Evolutionary conservation across 2,888 invertebrate genomes (phyloP).

Genomic region (Epistrophe grossulariae): DNA sequence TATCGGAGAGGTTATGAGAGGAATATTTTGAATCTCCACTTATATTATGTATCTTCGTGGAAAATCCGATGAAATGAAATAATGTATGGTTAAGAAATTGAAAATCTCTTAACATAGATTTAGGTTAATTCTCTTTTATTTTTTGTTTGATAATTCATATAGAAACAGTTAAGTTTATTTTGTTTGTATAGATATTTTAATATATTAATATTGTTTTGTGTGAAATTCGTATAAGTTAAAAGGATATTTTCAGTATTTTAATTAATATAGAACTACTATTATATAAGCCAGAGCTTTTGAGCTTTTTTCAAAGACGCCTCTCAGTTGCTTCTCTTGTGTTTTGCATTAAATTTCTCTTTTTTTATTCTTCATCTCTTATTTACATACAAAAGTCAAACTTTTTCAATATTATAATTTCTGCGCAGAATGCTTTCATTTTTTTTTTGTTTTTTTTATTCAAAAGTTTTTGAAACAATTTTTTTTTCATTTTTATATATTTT

Average conservation of each 20-base stretch:
- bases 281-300: constrained; percentile 72
- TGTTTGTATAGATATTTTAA: constrained; percentile 54
- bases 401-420: constrained; percentile 52
- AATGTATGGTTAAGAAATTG: constrained; percentile 43
- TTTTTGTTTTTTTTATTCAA: constrained; percentile 52
- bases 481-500: constrained; percentile 41
- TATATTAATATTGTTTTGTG: constrained; percentile 61
- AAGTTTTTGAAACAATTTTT: constrained; percentile 62
- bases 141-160: constrained; percentile 55
- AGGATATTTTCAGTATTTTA: constrained; percentile 59
- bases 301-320: constrained; percentile 69
- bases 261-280: constrained; percentile 68
- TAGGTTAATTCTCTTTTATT: constrained; percentile 36
- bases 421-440: constrained; percentile 56
- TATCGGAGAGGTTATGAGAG: constrained; percentile 19
- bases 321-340: constrained; percentile 46
- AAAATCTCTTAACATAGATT: constrained; percentile 41
- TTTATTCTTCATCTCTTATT: constrained; percentile 57
- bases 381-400: constrained; percentile 75
- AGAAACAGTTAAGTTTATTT: constrained; percentile 67
- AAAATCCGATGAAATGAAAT: constrained; percentile 38
- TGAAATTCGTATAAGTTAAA: constrained; percentile 69
- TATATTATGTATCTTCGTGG: neutral
- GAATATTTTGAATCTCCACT: neutral
- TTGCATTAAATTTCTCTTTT: constrained; percentile 41